Base-by-base conservation (phyloP, 30 jellyfish, hydroid and myxozoan species). In the Pelagia noctiluca region DNA sequence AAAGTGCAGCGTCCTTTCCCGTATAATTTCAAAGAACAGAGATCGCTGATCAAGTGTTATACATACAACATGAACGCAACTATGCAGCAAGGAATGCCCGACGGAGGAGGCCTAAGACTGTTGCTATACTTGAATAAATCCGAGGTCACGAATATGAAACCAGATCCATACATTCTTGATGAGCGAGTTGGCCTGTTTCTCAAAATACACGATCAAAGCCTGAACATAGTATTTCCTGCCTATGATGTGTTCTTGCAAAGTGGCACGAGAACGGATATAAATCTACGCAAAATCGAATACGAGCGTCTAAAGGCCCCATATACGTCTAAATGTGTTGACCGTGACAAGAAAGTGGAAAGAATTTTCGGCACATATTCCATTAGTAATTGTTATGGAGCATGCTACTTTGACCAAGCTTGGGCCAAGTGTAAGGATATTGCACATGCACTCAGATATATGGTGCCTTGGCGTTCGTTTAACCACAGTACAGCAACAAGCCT, bases 201-300 rank as follows among this genome's bases (percentile, higher is more conserved):
- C 7, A 3, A 10, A 19, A 52, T 52, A 10, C 68, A 52, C 12
- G 26, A 52, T 52, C 28, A 52, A 52, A 2, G 30, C 7, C 4
- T 19, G 7, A 30, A 8, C 7, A 8, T 52, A 19, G 12, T 52
- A 25, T 52, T 52, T 52, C 68, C 68, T 10, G 16, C 16, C 68
- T 2, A 8, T 52, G 68, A 52, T 52, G 16, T 52, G 7, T 8
- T 52, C 21, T 19, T 52, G 21, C 28, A 52, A 52, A 19, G 68
- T 19, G 68, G 68, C 68, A 52, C 68, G 26, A 52, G 68, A 8
- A 19, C 26, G 12, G 68, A 52, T 19, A 52, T 52, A 52, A 19
- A 25, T 10, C 68, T 52, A 2, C 12, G 26, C 7, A 52, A 52
- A 19, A 52, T 52, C 26, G 68, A 52, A 52, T 52, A 52, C 68